Evolutionary conservation across 1,140 invertebrate genomes (phyloP).

Genomic region (Drosophila neocordata): DNA sequence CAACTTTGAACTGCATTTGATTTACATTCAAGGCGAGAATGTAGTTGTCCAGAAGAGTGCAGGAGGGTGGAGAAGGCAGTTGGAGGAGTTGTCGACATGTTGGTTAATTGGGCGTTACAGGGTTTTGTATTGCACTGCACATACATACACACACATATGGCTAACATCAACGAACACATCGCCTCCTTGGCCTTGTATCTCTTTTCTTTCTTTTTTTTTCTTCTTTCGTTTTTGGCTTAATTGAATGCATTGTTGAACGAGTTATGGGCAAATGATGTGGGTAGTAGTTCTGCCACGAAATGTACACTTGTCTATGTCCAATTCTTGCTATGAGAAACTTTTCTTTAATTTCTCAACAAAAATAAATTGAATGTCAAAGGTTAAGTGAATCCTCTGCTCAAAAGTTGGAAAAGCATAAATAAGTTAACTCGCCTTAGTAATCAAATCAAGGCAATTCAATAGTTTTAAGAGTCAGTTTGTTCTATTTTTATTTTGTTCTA

Average conservation of each 20-base stretch:
- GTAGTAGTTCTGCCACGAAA: not conserved
- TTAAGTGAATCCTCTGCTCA: not conserved
- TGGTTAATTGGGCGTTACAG: slow-evolving; percentile 52
- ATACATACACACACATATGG: not conserved
- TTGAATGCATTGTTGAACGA: slow-evolving; percentile 20
- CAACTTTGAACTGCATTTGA: slow-evolving; percentile 58
- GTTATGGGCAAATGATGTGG: slow-evolving; percentile 16
- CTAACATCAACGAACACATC: too few relatives aligned
- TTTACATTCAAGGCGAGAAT: slow-evolving; percentile 43
- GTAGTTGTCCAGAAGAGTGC: not conserved
- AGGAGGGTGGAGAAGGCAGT: not conserved
- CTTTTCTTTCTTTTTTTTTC: too few relatives aligned
- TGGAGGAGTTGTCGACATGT: slow-evolving; percentile 48
- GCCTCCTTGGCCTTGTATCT: not conserved
- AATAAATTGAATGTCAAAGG: not conserved
- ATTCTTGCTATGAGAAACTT: slow-evolving; percentile 1
- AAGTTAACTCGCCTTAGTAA: too few relatives aligned
- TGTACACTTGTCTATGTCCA: not conserved
- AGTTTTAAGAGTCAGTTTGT: too few relatives aligned
- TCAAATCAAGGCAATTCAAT: too few relatives aligned
- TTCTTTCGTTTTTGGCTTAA: slow-evolving; percentile 6
- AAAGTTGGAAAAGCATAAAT: not conserved
- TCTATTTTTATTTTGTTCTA: too few relatives aligned
- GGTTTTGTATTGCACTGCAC: slow-evolving; percentile 15
- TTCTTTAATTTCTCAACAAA: too few relatives aligned